A percentile compares a stretch with the other conserved stretches of the same genome.
Conservation (phyloP, 2,888 invertebrate species). For the Chloroclysta siterata region DNA sequence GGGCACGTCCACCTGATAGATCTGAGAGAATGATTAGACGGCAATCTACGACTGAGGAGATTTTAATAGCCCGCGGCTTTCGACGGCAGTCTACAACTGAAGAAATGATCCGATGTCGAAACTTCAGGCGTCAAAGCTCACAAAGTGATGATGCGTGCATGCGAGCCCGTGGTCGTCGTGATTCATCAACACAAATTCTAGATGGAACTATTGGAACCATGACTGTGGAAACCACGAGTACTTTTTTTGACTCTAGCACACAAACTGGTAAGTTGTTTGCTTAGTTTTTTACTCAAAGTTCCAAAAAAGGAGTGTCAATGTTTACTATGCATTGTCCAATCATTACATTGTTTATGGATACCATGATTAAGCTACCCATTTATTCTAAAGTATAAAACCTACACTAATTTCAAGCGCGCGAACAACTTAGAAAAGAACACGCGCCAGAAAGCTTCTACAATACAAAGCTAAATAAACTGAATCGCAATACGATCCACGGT, state of each 20-base stretch:
- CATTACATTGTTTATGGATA: too few relatives aligned
- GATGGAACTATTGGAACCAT: conserved; percentile 96
- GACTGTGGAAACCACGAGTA: conserved; percentile 96
- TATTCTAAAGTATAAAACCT: conserved; percentile 21
- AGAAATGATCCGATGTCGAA: conserved; percentile 96
- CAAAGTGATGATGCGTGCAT: conserved; percentile 93
- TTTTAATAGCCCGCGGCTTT: conserved; percentile 95
- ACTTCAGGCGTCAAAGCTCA: conserved; percentile 95
- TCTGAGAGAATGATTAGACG: conserved; percentile 89
- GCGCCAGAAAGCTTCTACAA: conserved; percentile 54
- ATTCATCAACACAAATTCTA: conserved; percentile 95
- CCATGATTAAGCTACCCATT: not conserved
- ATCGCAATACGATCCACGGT: conserved; percentile 53
- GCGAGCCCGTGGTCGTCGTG: conserved; percentile 89
- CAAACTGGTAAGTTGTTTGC: conserved; percentile 92
- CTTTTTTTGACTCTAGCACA: conserved; percentile 96
- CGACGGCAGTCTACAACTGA: conserved; percentile 95
- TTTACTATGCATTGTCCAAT: too few relatives aligned
- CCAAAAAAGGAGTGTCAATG: too few relatives aligned
- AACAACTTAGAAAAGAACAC: conserved; percentile 55
- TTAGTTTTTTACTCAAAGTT: too few relatives aligned
- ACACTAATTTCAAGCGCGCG: conserved; percentile 33
- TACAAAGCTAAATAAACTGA: conserved; percentile 52
- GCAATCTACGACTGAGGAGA: conserved; percentile 96
- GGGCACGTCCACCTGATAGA: conserved; percentile 86